phyloP scores from a whole-genome alignment of 2,113 vertebrate genomes.

The Alethe diademata region DNA sequence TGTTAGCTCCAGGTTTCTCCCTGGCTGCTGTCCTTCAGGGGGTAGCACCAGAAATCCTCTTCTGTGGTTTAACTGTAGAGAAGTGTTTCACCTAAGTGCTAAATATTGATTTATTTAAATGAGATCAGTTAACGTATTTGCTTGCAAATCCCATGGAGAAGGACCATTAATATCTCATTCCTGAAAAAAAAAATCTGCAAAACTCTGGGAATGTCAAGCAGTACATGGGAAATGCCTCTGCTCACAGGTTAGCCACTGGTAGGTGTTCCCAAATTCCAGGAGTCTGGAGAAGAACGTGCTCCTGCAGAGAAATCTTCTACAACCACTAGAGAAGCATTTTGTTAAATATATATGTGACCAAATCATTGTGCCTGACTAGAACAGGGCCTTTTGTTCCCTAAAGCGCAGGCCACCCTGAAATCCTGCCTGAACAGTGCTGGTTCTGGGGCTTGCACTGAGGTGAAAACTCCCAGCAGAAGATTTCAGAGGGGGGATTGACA shows the following conservation, averaged over 20 bases:
- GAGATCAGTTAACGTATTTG: background rate
- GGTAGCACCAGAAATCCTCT: background rate
- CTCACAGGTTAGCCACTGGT: background rate
- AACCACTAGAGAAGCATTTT: background rate
- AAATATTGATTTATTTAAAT: slow-evolving; percentile 15
- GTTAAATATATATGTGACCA: rapidly evolving
- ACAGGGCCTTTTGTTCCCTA: background rate
- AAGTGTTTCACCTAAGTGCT: background rate
- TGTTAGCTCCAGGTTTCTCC: background rate
- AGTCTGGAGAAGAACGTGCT: background rate
- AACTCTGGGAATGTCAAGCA: background rate
- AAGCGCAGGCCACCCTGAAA: background rate
- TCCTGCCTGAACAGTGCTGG: background rate
- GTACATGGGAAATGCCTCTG: background rate
- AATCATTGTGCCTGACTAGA: background rate
- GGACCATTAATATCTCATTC: background rate
- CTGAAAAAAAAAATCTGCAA: background rate
- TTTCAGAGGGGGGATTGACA: background rate
- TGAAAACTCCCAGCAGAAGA: background rate
- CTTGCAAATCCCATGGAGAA: background rate
- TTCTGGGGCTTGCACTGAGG: background rate
- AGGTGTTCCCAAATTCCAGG: background rate
- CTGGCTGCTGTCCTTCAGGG: background rate
- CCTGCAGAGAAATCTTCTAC: background rate
- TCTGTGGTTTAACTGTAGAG: background rate